Conservation (phyloP, 2,888 invertebrate genomes). For the Dasysyrphus tricinctus region DNA sequence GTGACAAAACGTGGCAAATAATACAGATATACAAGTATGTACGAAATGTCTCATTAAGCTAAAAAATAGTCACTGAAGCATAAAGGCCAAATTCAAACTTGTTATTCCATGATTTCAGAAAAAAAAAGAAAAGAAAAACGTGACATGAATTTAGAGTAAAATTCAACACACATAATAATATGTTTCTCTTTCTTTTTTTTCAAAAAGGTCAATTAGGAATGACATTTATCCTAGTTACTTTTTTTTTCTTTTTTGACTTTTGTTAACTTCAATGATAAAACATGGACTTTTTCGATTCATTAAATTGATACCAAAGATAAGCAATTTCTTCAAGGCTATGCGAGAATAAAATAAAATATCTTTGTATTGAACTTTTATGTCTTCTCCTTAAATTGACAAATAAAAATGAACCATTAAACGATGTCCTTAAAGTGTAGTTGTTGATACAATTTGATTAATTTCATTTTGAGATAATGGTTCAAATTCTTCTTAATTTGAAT, state of each 20-base stretch:
- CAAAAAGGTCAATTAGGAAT: constrained; percentile 10
- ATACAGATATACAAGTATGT: not conserved
- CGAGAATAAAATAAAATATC: not conserved
- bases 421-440: no score
- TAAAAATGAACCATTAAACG: not conserved
- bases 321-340: not conserved
- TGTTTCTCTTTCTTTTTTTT: not conserved
- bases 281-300: constrained; percentile 2
- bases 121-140: not conserved
- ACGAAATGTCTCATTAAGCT: not conserved
- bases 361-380: not conserved
- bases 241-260: not conserved
- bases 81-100: constrained; percentile 6
- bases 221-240: not conserved
- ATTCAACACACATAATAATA: not conserved
- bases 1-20: not conserved
- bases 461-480: no score
- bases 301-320: constrained; percentile 1
- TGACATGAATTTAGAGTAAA: constrained; percentile 4
- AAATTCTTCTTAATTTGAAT: no score
- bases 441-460: no score
- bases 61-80: not conserved
- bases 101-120: not conserved
- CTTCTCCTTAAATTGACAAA: not conserved
- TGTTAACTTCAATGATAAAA: not conserved